Base-by-base conservation (phyloP, 2,797 vertebrate species). In the Echiichthys vipera region DNA sequence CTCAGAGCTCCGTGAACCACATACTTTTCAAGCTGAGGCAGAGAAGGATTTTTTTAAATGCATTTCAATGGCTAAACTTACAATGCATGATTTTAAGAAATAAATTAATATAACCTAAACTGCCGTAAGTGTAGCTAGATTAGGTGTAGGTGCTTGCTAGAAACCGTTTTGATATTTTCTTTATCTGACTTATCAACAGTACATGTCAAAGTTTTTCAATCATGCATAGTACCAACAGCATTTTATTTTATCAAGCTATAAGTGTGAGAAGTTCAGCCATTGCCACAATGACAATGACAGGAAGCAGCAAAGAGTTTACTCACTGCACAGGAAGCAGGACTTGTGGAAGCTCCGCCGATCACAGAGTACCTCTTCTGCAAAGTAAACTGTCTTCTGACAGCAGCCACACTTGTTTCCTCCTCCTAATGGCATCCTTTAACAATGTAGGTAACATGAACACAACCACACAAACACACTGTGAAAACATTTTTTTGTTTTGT, bases 291-390 rank as follows among this genome's bases (percentile, higher is more conserved):
- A 75, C 70, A 78, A 56, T 62, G 42, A 37, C 77, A 74, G 77
- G 67, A 85, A 84, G 77, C 22, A 29, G 51, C 25, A 50, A 63
- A 62, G 40, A 0, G 49, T 47, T n/a, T 73, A 98, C 97, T 98
- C 83, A 99, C 97, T 95, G 95, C 97, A 99, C 76, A 96, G 93
- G 93, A 99, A 99, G 92, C 98, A 99, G 80, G 95, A 96, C 82
- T 95, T 97, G 89, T 99, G 98, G 94, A 96, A 99, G 92, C 95
- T 96, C 91, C 84, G 95, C 76, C 97, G 96, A 34, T 98, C 96
- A 1, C 98, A 99, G 51, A 97, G 96, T 27, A 98, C 96, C 87
- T 99, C 98, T 77, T 99, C 98, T 0, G 97, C 98, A 8, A 97
- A 97, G 91, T 99, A 99, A 24, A 99, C 98, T 0, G 94, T 93